These are phyloP conservation scores for Drosophila stalkeri DNA, from an alignment of 2,888 invertebrate genomes.

Conservation along the genomic window DNA sequence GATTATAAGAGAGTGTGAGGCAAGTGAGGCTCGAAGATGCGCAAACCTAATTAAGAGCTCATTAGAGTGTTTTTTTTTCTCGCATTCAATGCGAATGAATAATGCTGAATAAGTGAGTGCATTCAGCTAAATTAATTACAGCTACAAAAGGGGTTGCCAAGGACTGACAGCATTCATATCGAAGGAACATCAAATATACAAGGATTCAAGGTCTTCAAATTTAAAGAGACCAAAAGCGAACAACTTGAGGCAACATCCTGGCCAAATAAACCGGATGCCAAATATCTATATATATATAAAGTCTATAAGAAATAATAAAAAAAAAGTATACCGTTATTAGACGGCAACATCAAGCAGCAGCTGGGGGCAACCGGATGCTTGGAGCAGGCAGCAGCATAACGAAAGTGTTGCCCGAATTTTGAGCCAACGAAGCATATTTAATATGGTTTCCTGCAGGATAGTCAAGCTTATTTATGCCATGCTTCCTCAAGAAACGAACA, in stretches of 20 bases:
- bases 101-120: constrained; percentile 28
- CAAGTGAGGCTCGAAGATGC: constrained; percentile 30
- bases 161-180: not conserved
- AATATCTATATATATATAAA: constrained; percentile 57
- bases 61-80: constrained; percentile 44
- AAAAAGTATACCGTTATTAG: constrained; percentile 35
- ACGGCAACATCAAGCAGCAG: constrained; percentile 1
- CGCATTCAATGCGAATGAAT: constrained; percentile 15
- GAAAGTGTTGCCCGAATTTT: constrained; percentile 46
- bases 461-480: not conserved
- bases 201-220: constrained; percentile 16
- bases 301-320: constrained; percentile 50
- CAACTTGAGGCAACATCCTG: constrained; percentile 61
- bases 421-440: constrained; percentile 40
- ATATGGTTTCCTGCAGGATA: constrained; percentile 35
- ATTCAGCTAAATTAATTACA: constrained; percentile 59
- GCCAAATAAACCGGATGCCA: constrained; percentile 67
- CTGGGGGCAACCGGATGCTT: constrained; percentile 41
- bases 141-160: not conserved
- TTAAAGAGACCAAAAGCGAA: constrained; percentile 32
- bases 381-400: constrained; percentile 30
- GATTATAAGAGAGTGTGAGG: constrained; percentile 38
- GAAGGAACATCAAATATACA: not conserved
- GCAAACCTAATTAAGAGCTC: constrained; percentile 47
- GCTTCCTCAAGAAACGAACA: not conserved